Evolutionary conservation across 2,113 vertebrate genomes (phyloP).

Genomic region (Athene noctua): DNA sequence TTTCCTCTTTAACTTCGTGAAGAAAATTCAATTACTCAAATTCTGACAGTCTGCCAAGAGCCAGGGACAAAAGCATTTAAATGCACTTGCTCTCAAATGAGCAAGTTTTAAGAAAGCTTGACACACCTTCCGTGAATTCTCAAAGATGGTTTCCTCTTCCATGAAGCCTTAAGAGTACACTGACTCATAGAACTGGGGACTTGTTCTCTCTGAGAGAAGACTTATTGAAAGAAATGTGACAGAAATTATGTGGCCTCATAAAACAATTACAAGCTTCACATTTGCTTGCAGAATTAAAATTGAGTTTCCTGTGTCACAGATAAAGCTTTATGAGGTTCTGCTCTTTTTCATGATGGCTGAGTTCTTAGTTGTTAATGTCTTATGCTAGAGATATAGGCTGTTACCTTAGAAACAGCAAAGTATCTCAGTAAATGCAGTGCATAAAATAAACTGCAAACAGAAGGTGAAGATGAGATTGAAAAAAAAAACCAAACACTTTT

Average conservation of each 20-base stretch:
- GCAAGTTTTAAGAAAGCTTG: background rate
- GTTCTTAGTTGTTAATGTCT: background rate
- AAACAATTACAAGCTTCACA: background rate
- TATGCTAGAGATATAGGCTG: background rate
- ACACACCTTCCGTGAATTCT: background rate
- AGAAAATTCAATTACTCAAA: background rate
- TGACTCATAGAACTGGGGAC: background rate
- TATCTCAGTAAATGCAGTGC: background rate
- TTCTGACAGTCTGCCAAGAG: background rate
- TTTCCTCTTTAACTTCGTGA: background rate
- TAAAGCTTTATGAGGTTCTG: background rate
- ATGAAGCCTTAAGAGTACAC: background rate
- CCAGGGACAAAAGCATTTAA: background rate
- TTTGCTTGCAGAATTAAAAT: background rate
- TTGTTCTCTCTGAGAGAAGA: background rate
- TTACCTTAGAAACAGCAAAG: background rate
- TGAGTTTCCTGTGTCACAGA: background rate
- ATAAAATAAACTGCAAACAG: conserved; percentile 4
- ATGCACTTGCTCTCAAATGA: background rate
- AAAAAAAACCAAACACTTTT: background rate
- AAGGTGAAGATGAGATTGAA: background rate
- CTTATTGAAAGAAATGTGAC: background rate
- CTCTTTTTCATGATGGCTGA: background rate
- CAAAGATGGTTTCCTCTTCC: background rate
- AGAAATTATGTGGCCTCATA: background rate